phyloP scores from a whole-genome alignment of 1,140 invertebrate genomes.

The Triops longicaudatus region DNA sequence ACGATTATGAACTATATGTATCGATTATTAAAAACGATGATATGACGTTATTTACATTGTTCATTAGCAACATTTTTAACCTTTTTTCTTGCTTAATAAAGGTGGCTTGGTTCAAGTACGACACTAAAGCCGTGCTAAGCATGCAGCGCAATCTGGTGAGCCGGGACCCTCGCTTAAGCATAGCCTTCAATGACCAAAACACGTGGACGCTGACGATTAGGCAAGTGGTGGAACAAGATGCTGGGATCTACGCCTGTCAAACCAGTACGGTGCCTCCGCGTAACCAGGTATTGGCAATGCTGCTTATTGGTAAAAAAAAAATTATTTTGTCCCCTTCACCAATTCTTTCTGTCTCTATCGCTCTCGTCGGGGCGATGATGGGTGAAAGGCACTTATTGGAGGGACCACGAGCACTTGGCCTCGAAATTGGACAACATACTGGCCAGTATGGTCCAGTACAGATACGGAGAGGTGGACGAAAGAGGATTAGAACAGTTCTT shows the following conservation, averaged over 20 bases:
- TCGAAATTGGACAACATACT: neutral
- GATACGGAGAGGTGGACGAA: neutral
- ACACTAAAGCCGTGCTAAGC: neutral
- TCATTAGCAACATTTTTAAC: neutral
- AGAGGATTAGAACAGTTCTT: neutral
- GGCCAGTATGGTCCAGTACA: neutral
- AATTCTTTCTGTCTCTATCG: too few relatives aligned
- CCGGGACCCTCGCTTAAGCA: neutral
- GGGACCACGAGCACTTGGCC: neutral
- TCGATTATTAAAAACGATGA: too few relatives aligned
- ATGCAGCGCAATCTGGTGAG: neutral
- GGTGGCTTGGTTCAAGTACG: constrained; percentile 2
- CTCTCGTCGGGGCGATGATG: too few relatives aligned
- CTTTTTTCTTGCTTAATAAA: neutral
- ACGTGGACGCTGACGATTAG: constrained; percentile 14
- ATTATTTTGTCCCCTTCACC: neutral
- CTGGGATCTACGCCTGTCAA: constrained; percentile 5
- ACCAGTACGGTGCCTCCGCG: neutral
- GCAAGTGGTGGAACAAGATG: neutral
- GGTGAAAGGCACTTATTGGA: neutral
- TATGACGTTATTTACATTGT: too few relatives aligned
- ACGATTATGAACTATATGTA: too few relatives aligned
- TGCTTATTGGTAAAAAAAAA: neutral
- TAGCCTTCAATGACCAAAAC: neutral
- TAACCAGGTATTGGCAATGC: neutral